Conservation (phyloP, 2,113 vertebrate species). For the Pleuronectes platessa region DNA sequence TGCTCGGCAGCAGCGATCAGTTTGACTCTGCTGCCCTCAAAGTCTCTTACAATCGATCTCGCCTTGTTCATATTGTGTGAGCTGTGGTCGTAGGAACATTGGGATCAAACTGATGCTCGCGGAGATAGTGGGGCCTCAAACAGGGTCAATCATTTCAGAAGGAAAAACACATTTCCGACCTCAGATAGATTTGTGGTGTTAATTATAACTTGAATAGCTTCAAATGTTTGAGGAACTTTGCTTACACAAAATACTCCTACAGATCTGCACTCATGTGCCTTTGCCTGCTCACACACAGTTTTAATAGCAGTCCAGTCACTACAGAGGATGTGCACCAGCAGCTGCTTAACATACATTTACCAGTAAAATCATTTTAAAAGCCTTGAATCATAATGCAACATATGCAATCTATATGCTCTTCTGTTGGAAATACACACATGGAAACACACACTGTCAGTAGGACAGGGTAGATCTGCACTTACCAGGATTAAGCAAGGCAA, state of each 20-base stretch:
- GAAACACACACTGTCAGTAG: conserved; percentile 41
- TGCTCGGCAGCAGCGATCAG: background rate
- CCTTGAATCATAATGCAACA: conserved; percentile 11
- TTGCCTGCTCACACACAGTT: no score
- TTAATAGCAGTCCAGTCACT: background rate
- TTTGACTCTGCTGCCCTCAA: conserved; percentile 37
- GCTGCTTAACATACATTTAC: background rate
- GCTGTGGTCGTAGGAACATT: conserved; percentile 13
- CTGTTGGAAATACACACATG: conserved; percentile 23
- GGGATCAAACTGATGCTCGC: conserved; percentile 20
- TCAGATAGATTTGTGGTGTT: conserved; percentile 1
- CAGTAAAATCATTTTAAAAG: background rate
- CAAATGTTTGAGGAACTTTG: conserved; percentile 1
- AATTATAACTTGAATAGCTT: background rate
- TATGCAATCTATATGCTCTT: background rate
- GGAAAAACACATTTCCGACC: conserved; percentile 23
- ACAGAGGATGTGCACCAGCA: background rate
- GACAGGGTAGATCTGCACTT: conserved; percentile 68
- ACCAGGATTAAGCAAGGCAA: conserved; percentile 78
- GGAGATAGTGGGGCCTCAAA: conserved; percentile 17
- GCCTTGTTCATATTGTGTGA: conserved; percentile 15
- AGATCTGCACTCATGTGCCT: no score
- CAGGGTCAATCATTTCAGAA: background rate
- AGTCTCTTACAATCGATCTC: conserved; percentile 30
- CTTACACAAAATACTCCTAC: no score